These are phyloP conservation scores for Metacarcinus magister DNA, from an alignment of 2,888 invertebrate genomes.

Conservation along the genomic window DNA sequence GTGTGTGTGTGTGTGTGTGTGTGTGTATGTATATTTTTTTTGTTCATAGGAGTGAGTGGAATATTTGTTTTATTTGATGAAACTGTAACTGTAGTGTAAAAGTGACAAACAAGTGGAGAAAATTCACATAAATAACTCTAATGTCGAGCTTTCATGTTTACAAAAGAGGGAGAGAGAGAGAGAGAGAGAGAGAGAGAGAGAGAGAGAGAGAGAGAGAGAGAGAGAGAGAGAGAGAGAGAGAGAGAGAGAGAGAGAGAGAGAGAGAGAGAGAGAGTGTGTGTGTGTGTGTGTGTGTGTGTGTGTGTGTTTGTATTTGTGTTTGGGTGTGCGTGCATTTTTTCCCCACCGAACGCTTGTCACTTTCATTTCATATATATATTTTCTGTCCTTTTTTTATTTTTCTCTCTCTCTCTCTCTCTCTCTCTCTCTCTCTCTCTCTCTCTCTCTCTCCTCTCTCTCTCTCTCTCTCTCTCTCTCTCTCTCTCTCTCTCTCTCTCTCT, in stretches of 20 bases:
- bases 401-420: not conserved
- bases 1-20: no score
- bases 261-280: conserved; percentile 50
- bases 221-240: conserved; percentile 46
- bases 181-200: conserved; percentile 53
- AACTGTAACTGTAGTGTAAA: not conserved
- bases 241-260: conserved; percentile 40
- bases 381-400: not conserved
- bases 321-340: not conserved
- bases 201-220: conserved; percentile 55
- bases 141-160: no score
- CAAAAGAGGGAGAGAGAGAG: conserved; percentile 55
- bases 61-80: not conserved
- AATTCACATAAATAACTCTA: not conserved
- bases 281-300: not conserved
- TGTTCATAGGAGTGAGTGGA: not conserved
- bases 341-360: not conserved
- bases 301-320: no score
- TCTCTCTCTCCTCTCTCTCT: not conserved
- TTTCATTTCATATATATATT: not conserved
- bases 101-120: not conserved
- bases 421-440: conserved; percentile 31
- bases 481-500: conserved; percentile 57
- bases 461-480: not conserved
- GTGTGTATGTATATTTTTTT: not conserved